Conservation (phyloP, 2,113 vertebrate species). For the Pteronura brasiliensis region DNA sequence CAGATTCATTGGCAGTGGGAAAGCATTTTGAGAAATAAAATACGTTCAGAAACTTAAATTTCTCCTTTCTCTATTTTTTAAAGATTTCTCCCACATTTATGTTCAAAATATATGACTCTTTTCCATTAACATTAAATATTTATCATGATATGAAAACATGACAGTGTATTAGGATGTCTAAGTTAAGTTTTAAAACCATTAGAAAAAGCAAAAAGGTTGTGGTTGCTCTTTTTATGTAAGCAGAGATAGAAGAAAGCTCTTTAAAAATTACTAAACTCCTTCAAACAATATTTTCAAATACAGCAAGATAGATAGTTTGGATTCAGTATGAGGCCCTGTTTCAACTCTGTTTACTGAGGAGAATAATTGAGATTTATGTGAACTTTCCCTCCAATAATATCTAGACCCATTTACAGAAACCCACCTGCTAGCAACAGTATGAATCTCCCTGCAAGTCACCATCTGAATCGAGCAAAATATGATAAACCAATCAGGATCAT, state of each 20-base stretch:
- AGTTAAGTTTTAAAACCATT: conserved; percentile 60
- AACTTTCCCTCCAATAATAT: conserved; percentile 52
- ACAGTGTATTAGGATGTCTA: conserved; percentile 57
- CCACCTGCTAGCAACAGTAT: background rate
- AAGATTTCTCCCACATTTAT: conserved; percentile 51
- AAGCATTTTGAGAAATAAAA: conserved; percentile 58
- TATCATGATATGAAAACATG: conserved; percentile 53
- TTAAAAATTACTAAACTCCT: conserved; percentile 51
- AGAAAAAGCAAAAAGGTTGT: conserved; percentile 51
- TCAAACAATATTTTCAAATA: conserved; percentile 51
- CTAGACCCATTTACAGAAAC: conserved; percentile 45
- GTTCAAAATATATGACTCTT: conserved; percentile 44
- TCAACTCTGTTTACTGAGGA: conserved; percentile 45
- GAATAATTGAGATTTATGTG: conserved; percentile 44
- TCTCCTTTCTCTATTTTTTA: conserved; percentile 53
- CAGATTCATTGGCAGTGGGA: conserved; percentile 20
- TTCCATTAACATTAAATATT: conserved; percentile 77
- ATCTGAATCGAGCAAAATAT: background rate
- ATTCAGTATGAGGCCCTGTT: conserved; percentile 7
- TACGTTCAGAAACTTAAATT: conserved; percentile 53
- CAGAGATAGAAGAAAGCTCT: conserved; percentile 38
- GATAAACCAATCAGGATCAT: conserved; percentile 2
- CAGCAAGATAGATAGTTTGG: background rate
- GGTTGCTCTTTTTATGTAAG: conserved; percentile 50
- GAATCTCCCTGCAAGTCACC: conserved; percentile 22